Evolutionary conservation across 2,113 vertebrate species (phyloP).

Genomic region (Myotis lucifugus): DNA sequence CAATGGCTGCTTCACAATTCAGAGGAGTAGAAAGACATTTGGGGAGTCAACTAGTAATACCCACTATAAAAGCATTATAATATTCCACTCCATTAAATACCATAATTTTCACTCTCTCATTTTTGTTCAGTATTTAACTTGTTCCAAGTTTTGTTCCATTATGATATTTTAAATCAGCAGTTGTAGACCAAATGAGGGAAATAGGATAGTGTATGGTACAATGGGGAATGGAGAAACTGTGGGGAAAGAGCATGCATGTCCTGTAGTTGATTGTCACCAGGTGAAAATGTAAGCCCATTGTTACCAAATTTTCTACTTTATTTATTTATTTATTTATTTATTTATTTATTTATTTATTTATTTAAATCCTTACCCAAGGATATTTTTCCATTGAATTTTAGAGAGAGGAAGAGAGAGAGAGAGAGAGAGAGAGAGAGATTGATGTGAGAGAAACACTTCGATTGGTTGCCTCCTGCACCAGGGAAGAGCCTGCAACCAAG

Average conservation of each 20-base stretch:
- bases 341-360: too few relatives aligned
- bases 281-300: neutral
- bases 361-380: too few relatives aligned
- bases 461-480: too few relatives aligned
- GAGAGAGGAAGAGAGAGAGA: too few relatives aligned
- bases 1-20: neutral
- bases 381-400: too few relatives aligned
- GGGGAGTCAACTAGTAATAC: neutral
- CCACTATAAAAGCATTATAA: neutral
- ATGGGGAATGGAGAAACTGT: neutral
- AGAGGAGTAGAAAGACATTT: neutral
- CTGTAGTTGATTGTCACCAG: neutral
- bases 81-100: neutral
- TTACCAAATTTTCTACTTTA: neutral
- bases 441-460: too few relatives aligned
- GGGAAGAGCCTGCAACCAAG: too few relatives aligned
- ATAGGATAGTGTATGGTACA: neutral
- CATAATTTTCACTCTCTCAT: neutral
- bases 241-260: neutral
- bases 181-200: neutral
- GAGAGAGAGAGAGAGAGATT: too few relatives aligned
- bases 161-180: neutral
- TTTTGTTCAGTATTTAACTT: conserved; percentile 22
- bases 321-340: too few relatives aligned
- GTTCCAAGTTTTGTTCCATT: neutral